Conservation (phyloP, 2,888 invertebrate species). For the Calliphora vomitoria region DNA sequence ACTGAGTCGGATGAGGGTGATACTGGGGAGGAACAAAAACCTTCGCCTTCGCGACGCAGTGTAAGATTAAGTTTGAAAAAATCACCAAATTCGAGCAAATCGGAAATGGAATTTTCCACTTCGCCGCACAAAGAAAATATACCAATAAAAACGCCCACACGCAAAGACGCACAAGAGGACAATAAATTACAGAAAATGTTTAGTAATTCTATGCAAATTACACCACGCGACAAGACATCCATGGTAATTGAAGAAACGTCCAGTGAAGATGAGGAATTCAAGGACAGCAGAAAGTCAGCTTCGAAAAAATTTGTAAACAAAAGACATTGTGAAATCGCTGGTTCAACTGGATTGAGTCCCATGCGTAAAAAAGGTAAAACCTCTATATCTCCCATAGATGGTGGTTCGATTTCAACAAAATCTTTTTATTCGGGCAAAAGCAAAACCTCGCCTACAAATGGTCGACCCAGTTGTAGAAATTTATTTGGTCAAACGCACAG, state of each 20-base stretch:
- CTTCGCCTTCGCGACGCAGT: constrained; percentile 72
- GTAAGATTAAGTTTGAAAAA: constrained; percentile 63
- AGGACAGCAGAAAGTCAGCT: constrained; percentile 26
- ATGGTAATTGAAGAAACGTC: constrained; percentile 56
- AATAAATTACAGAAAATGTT: constrained; percentile 81
- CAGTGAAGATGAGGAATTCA: constrained; percentile 54
- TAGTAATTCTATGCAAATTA: constrained; percentile 80
- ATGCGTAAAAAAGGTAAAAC: constrained; percentile 73
- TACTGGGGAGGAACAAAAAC: constrained; percentile 40
- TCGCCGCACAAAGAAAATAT: constrained; percentile 72
- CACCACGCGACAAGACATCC: constrained; percentile 66
- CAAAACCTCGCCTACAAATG: constrained; percentile 35
- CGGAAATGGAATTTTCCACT: constrained; percentile 30
- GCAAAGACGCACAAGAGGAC: constrained; percentile 62
- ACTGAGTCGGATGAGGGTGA: constrained; percentile 62
- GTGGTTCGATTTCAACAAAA: constrained; percentile 77
- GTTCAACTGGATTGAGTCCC: constrained; percentile 59
- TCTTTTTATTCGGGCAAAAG: constrained; percentile 77
- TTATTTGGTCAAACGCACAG: constrained; percentile 53
- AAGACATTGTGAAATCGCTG: constrained; percentile 63
- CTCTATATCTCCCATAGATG: constrained; percentile 13
- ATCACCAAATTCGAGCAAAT: constrained; percentile 44
- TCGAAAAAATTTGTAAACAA: constrained; percentile 62
- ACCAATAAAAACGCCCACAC: constrained; percentile 51
- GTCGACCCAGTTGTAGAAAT: constrained; percentile 59